Conservation (phyloP, 2,113 vertebrate species). For the Hiodon alosoides region DNA sequence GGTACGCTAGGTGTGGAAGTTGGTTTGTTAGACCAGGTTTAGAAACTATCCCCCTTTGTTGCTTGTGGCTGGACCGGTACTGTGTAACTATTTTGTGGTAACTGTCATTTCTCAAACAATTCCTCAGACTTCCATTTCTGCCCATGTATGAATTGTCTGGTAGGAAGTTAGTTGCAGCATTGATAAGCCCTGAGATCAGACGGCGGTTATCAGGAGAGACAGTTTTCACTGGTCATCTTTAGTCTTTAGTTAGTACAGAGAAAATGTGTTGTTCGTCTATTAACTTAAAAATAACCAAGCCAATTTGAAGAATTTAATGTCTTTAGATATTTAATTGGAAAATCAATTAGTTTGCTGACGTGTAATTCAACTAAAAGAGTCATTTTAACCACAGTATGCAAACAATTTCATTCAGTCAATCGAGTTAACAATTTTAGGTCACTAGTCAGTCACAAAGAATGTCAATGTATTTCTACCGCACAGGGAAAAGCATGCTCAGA, state of each 20-base stretch:
- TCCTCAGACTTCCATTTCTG: no score
- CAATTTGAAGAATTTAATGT: constrained; percentile 10
- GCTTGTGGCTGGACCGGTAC: no score
- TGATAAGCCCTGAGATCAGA: no score
- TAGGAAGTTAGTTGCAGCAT: no score
- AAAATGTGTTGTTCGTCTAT: neutral
- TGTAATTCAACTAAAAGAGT: neutral
- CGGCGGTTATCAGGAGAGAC: no score
- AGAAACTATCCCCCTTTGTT: no score
- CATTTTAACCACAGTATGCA: neutral
- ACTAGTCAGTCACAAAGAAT: neutral
- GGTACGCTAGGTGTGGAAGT: no score
- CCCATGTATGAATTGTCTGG: no score
- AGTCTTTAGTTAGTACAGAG: neutral
- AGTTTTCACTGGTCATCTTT: neutral
- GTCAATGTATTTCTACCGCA: neutral
- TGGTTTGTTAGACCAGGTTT: no score
- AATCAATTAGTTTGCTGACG: neutral
- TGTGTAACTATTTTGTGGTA: no score
- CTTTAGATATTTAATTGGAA: constrained; percentile 1
- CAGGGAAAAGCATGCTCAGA: neutral
- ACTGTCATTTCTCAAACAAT: no score
- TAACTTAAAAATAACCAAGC: neutral
- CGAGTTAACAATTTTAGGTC: neutral
- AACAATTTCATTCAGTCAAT: neutral